Evolutionary conservation across 1,140 invertebrate species (phyloP).

Genomic region (Atta colombica): DNA sequence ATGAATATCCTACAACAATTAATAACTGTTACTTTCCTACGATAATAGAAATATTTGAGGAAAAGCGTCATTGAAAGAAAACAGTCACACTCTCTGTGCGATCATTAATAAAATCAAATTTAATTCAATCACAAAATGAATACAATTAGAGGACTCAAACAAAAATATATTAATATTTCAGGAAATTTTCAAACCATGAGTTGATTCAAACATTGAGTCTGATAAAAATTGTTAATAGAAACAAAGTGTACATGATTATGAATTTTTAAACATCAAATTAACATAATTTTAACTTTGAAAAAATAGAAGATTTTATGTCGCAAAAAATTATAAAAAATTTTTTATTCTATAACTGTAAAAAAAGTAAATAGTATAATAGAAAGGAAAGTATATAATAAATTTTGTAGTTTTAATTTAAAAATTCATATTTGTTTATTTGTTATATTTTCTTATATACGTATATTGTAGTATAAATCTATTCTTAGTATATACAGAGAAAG

Average conservation of each 20-base stretch:
- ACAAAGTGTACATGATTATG: neutral
- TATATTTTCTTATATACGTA: neutral
- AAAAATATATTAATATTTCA: neutral
- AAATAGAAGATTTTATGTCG: neutral
- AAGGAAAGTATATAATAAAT: neutral
- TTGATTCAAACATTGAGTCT: neutral
- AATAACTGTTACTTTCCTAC: conserved; percentile 44
- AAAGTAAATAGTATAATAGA: neutral
- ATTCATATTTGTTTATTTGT: neutral
- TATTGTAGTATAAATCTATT: neutral
- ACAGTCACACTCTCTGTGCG: neutral
- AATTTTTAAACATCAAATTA: neutral
- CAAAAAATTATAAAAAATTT: neutral
- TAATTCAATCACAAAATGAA: neutral
- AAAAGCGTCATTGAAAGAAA: conserved; percentile 30
- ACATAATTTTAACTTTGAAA: neutral
- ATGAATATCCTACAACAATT: conserved; percentile 59
- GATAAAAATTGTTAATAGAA: neutral
- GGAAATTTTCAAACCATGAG: neutral
- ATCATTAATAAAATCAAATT: conserved; percentile 27
- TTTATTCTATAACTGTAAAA: neutral
- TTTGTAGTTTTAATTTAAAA: conserved; percentile 17
- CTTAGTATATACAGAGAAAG: neutral
- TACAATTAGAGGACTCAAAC: neutral
- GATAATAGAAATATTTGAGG: conserved; percentile 13